Evolutionary conservation across 2,113 vertebrate genomes (phyloP).

Genomic region (Xiphophorus maculatus): DNA sequence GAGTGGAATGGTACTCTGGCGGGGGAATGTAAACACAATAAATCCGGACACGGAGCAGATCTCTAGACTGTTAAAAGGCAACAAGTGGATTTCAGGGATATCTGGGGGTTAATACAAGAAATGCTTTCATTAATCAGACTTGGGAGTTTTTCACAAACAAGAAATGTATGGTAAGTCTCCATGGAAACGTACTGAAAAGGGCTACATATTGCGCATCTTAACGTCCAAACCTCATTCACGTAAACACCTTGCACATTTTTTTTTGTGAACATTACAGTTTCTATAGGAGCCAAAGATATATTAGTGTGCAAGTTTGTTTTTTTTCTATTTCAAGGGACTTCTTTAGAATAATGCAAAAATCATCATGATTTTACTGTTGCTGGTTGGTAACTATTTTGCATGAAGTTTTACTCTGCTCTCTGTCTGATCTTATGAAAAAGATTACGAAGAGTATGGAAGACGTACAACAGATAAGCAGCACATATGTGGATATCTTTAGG

Average conservation of each 20-base stretch:
- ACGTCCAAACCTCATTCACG: not conserved
- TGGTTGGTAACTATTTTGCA: not conserved
- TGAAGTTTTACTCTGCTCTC: not conserved
- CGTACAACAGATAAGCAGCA: not conserved
- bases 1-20: not conserved
- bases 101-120: not conserved
- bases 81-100: not conserved
- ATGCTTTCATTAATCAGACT: not conserved
- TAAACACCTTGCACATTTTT: not conserved
- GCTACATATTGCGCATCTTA: not conserved
- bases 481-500: not conserved
- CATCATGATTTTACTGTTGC: not conserved
- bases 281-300: not conserved
- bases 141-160: slow-evolving; percentile 1
- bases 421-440: slow-evolving; percentile 13
- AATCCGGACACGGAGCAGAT: slow-evolving; percentile 5
- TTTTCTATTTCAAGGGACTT: not conserved
- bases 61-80: not conserved
- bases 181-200: not conserved
- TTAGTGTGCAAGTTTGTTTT: not conserved
- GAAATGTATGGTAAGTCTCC: not conserved
- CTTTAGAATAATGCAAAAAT: not conserved
- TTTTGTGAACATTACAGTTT: not conserved
- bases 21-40: not conserved
- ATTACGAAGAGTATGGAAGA: slow-evolving; percentile 7